Conservation (phyloP, 1,140 invertebrate species). For the Hydropsyche tenuis region DNA sequence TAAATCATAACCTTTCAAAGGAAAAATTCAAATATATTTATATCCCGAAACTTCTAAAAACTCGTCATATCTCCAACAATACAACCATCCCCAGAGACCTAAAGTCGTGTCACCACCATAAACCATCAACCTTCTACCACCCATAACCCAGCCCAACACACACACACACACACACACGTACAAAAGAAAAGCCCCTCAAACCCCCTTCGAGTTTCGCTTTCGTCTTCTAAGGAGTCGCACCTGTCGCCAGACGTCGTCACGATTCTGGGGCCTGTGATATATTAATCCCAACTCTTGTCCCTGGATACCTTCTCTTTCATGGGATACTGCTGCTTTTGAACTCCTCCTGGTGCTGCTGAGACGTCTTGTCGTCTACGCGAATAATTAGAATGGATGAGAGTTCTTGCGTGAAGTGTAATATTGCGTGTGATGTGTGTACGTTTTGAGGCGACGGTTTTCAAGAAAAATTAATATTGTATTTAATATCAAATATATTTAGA, state of each 20-base stretch:
- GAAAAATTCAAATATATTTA: too few relatives aligned
- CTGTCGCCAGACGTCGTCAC: conserved; percentile 38
- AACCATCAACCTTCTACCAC: conserved; percentile 1
- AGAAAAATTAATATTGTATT: too few relatives aligned
- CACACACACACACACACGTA: not conserved
- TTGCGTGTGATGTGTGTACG: too few relatives aligned
- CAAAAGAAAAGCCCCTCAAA: not conserved
- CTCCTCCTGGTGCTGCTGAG: not conserved
- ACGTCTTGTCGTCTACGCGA: not conserved
- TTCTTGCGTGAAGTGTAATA: not conserved
- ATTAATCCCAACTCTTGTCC: conserved; percentile 39
- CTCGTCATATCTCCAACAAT: too few relatives aligned
- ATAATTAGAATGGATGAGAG: conserved; percentile 20
- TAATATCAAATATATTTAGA: too few relatives aligned
- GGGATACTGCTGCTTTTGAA: conserved; percentile 1
- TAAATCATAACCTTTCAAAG: too few relatives aligned
- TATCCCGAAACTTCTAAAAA: too few relatives aligned
- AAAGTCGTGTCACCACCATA: conserved; percentile 15
- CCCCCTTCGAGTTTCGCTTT: not conserved
- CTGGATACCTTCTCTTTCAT: conserved; percentile 20
- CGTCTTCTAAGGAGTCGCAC: conserved; percentile 10
- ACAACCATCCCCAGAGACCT: not conserved
- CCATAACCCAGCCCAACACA: not conserved
- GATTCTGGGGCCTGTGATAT: conserved; percentile 32
- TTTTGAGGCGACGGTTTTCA: too few relatives aligned